Evolutionary conservation across 2,888 invertebrate species (phyloP), one percentile per base, ranked within the genome.

Genomic region (Pycnomerus fuliginosus): DNA sequence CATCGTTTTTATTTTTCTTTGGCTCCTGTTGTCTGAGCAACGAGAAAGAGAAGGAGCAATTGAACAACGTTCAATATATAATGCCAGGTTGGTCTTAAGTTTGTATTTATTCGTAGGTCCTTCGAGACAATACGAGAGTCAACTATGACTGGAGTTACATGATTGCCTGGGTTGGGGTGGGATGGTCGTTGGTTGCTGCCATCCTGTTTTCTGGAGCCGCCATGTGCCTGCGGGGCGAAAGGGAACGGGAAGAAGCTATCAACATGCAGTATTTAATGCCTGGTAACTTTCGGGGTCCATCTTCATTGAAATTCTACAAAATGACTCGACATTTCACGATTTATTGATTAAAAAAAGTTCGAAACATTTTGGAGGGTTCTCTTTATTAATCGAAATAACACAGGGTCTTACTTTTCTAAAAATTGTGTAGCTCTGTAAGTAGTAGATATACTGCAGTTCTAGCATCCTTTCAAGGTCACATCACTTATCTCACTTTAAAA

Each of bases 191-290:
- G 71, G 78, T 94, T 73, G 87, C 92, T 65, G 90, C 93, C 76
- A 87, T 94, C 73, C 82, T 94, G 74, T 87, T 94, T 75, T 90
- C 91, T 67, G 90, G 91, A 72, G 91, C 93, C 68, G 93, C 94
- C 71, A 88, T 93, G 77, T 94, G 94, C 78, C 84, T 94, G 74
- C 84, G 91, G 73, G 90, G 88, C 74, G 94, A 94, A 78, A 83
- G 90, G 70, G 92, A 92, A 76, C 84, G 89, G 74, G 94, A 94
- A 75, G 92, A 94, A 77, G 91, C 92, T 75, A 85, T 93, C 80
- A 94, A 94, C 80, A 90, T 94, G 87, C 94, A 94, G 82, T 94
- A 94, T 77, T 83, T 94, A 77, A 93, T 93, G 93, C 93, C 93
- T 78, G 92, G 92, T 92, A 85, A 73, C 68, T 66, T 64, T 60